phyloP scores from a whole-genome alignment of 2,113 vertebrate species.

The Anser brachyrhynchus region DNA sequence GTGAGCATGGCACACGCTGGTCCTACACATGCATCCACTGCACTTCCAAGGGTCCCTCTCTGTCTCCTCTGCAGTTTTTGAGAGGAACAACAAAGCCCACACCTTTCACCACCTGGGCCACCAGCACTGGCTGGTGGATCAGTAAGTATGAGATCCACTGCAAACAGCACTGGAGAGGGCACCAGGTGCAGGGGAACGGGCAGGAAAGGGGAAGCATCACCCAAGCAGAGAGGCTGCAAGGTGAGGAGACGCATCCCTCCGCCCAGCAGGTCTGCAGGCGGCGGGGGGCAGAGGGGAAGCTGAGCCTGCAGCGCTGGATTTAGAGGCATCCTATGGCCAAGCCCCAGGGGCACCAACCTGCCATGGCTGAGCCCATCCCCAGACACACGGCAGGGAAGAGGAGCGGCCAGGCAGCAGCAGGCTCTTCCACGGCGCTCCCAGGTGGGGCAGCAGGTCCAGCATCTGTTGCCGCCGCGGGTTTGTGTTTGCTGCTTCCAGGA shows the following conservation, averaged over 20 bases:
- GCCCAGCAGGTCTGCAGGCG: background rate
- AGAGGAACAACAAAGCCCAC: background rate
- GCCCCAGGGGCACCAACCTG: background rate
- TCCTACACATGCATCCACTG: background rate
- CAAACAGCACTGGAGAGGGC: background rate
- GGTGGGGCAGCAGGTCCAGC: constrained; percentile 10
- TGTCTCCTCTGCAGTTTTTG: background rate
- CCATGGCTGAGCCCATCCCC: background rate
- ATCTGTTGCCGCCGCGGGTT: constrained; percentile 35
- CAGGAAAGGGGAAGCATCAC: background rate
- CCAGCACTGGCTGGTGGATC: background rate
- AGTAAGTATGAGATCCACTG: background rate
- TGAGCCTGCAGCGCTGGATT: background rate
- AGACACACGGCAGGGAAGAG: background rate
- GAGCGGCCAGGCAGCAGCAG: background rate
- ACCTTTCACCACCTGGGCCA: background rate
- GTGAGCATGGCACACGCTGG: background rate
- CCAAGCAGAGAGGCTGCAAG: background rate
- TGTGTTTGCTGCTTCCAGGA: constrained; percentile 47
- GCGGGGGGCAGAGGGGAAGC: background rate
- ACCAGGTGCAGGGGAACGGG: rapidly evolving
- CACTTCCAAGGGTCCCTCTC: background rate
- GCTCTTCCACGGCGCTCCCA: background rate
- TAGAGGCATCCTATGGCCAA: background rate
- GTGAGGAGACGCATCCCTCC: background rate